A percentile compares a stretch with the other conserved stretches of the same genome.
phyloP scores from a whole-genome alignment of 2,113 vertebrate species.

The Collichthys lucidus region DNA sequence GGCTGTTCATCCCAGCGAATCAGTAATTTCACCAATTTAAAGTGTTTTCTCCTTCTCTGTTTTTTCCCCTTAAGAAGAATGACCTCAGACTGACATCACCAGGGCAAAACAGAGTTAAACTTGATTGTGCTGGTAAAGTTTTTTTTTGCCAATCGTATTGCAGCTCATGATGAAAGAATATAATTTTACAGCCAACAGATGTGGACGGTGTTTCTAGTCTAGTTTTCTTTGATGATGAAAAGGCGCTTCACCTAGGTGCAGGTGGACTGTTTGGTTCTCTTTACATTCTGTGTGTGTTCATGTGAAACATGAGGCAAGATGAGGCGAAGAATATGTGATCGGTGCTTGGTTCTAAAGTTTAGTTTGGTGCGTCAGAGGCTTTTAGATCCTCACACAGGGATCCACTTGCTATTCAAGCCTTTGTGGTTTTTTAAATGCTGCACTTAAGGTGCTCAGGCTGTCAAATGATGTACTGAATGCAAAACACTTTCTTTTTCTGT shows the following conservation, averaged over 20 bases:
- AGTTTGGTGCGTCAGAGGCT: not conserved
- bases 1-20: not conserved
- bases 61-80: not conserved
- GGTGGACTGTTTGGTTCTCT: not conserved
- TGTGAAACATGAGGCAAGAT: not conserved
- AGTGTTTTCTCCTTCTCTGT: not conserved
- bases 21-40: not conserved
- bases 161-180: too few relatives aligned
- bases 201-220: too few relatives aligned
- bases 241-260: not conserved
- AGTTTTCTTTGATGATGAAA: not conserved
- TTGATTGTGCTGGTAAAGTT: not conserved
- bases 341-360: not conserved
- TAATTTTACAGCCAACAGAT: not conserved
- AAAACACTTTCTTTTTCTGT: slow-evolving; percentile 1
- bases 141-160: not conserved
- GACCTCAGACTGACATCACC: too few relatives aligned
- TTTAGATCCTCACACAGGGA: not conserved
- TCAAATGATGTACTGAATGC: not conserved
- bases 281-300: not conserved
- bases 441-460: not conserved
- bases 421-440: not conserved
- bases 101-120: not conserved
- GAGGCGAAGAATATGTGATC: not conserved
- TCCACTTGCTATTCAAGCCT: not conserved